Percentiles rank a stretch among this genome's conserved stretches.
Evolutionary conservation across 2,113 vertebrate species (phyloP).

Genomic region (Sander vitreus): DNA sequence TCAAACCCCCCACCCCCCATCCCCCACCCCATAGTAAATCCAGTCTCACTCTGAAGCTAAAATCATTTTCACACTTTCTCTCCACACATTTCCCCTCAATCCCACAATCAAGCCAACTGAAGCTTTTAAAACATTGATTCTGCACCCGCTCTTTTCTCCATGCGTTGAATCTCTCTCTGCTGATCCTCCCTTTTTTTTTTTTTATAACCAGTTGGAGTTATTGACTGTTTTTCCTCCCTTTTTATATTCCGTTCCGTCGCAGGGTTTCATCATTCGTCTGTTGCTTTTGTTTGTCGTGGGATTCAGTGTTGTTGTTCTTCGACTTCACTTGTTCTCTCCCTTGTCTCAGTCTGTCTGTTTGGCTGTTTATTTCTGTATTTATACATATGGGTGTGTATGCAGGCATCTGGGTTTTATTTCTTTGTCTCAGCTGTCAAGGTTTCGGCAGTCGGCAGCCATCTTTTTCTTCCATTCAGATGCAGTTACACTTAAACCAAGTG

Average conservation of each 20-base stretch:
- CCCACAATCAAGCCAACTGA: neutral
- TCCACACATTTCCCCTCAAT: conserved; percentile 1
- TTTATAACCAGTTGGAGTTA: conserved; percentile 25
- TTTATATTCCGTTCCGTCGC: conserved; percentile 15
- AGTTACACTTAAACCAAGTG: conserved; percentile 28
- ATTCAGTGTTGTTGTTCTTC: conserved; percentile 40
- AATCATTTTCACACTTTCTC: conserved; percentile 45
- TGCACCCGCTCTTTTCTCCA: conserved; percentile 7
- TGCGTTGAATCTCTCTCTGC: neutral
- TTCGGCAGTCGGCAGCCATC: conserved; percentile 43
- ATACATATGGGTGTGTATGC: conserved; percentile 3
- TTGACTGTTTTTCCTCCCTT: neutral
- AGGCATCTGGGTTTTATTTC: conserved; percentile 30
- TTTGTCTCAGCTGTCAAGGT: conserved; percentile 51
- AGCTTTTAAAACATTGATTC: conserved; percentile 50
- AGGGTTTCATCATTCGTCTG: conserved; percentile 38
- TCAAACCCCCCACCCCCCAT: too few relatives aligned
- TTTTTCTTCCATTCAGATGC: conserved; percentile 31
- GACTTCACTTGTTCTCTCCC: conserved; percentile 26
- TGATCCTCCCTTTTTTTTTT: conserved; percentile 22
- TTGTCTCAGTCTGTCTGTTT: conserved; percentile 16
- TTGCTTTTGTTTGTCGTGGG: conserved; percentile 38
- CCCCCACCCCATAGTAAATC: neutral
- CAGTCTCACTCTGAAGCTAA: conserved; percentile 25
- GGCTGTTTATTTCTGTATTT: conserved; percentile 26